Conservation (phyloP, 1,140 invertebrate genomes). For the Papilio xuthus region DNA sequence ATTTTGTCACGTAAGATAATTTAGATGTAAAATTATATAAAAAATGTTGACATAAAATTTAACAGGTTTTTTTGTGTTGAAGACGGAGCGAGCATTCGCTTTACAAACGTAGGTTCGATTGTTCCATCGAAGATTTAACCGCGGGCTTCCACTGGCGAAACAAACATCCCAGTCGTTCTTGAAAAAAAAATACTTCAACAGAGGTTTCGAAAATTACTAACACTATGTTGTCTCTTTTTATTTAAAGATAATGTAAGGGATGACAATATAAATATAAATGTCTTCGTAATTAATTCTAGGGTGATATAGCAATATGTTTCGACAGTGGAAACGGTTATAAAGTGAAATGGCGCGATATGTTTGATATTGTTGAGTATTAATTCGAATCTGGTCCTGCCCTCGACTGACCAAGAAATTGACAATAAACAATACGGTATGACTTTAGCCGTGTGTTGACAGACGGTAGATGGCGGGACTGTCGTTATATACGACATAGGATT, state of each 20-base stretch:
- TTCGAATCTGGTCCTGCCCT: slow-evolving; percentile 53
- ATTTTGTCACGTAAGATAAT: slow-evolving; percentile 53
- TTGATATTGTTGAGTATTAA: slow-evolving; percentile 36
- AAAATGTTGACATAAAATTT: slow-evolving; percentile 53
- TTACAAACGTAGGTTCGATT: not conserved
- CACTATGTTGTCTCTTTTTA: no score
- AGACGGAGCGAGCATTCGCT: slow-evolving; percentile 18
- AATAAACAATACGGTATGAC: slow-evolving; percentile 64
- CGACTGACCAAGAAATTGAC: slow-evolving; percentile 76
- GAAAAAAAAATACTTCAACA: no score
- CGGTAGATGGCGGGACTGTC: not conserved
- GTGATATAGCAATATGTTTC: no score
- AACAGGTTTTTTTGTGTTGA: slow-evolving; percentile 50
- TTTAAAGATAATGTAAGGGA: no score
- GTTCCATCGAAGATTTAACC: not conserved
- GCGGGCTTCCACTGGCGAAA: not conserved
- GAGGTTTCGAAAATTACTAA: no score
- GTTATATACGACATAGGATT: not conserved
- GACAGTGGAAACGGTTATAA: not conserved
- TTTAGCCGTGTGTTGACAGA: not conserved
- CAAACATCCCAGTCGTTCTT: not conserved
- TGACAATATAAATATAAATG: no score
- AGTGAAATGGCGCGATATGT: not conserved
- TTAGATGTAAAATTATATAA: slow-evolving; percentile 57
- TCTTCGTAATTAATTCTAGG: no score